Percentiles rank a stretch among this genome's conserved stretches.
phyloP scores from a whole-genome alignment of 1,140 invertebrate species.

The Hydropsyche tenuis region DNA sequence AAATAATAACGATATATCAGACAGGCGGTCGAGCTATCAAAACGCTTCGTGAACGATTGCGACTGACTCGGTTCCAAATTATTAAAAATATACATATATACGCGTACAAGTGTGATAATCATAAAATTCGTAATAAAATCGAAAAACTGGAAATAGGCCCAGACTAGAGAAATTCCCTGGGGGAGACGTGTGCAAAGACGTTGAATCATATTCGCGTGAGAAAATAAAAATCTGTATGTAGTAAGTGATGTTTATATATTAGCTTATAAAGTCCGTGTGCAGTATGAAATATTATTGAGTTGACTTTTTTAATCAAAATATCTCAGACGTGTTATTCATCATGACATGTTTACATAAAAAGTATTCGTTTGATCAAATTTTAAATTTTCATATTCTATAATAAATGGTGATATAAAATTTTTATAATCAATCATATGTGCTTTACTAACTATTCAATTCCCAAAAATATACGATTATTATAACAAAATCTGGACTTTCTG shows the following conservation, averaged over 20 bases:
- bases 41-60: slow-evolving; percentile 9
- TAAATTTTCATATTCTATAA: no score
- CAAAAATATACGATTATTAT: no score
- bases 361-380: no score
- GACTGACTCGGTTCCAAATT: slow-evolving; percentile 11
- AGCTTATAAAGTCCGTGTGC: no score
- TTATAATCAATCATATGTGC: no score
- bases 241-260: no score
- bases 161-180: slow-evolving; percentile 10
- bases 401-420: no score
- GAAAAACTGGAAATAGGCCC: slow-evolving; percentile 11
- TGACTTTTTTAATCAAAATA: neutral
- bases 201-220: slow-evolving; percentile 1
- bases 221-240: no score
- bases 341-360: no score
- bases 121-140: slow-evolving; percentile 1
- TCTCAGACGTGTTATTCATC: no score
- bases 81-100: neutral
- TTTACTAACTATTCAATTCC: no score
- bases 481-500: no score
- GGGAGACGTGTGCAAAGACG: slow-evolving; percentile 6
- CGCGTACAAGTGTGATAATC: neutral
- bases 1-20: slow-evolving; percentile 31
- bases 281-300: neutral
- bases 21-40: neutral